Base-by-base conservation (phyloP, 2,113 vertebrate genomes). In the Rhombomys opimus region DNA sequence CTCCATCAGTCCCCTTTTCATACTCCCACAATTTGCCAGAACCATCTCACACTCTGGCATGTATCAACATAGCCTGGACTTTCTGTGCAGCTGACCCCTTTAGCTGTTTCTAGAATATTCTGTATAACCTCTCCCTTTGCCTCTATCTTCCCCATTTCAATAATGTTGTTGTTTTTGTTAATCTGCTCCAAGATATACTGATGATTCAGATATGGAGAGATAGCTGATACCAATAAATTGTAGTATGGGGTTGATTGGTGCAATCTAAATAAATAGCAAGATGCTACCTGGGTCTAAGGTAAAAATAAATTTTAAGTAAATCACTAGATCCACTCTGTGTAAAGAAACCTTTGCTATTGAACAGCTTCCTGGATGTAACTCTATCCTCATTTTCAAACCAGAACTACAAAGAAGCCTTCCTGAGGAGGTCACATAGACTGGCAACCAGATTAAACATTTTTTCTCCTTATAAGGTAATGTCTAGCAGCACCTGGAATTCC, bases 271-370 rank as follows among this genome's bases (percentile, higher is more conserved):
- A 75, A 63, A 41, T 65, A 77, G 52, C 50, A 93, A 32, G 46
- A 54, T 77, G 22, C 91, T 89, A 95, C 8, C 54, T 27, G 61
- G 30, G 54, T 67, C 46, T 52, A 41, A 85, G 46, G 27, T 90
- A 87, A 78, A 46, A 94, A 77, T 52, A 30, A 93, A 95, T 86
- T 4, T 14, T 52, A 61, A 95, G 50, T 65, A n/a, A 91, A 63
- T 65, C 63, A 30, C n/a, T 86, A 63, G 38, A 63, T 23, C 50
- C 25, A 3, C 20, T 90, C 91, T 95, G 87, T 80, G 96, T 90
- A 82, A 27, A 98, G 95, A 96, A 86, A 96, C 91, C 87, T 98
- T 98, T 98, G 96, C 95, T 97, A 81, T 80, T 94, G 57, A 96
- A 92, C 27, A 20, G 0, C 80, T 95, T 91, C 9, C 95, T 97